Evolutionary conservation across 35 echinoderm and acorn worm genomes (phyloP).

Genomic region (Holothuria glaberrima): DNA sequence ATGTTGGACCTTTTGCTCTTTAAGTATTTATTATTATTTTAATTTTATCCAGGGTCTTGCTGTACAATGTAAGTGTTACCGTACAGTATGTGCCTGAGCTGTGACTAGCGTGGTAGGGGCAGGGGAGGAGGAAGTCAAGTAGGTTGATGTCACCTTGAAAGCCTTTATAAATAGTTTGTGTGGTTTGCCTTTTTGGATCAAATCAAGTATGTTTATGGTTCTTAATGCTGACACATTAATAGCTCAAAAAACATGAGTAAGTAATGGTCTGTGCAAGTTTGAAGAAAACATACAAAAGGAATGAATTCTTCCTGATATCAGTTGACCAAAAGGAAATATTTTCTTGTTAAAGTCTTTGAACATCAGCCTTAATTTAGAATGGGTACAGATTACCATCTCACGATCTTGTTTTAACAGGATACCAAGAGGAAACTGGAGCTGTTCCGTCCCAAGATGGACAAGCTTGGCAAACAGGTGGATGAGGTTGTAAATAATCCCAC

Average conservation of each 20-base stretch:
- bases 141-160: no score
- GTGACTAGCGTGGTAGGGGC: no score
- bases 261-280: no score
- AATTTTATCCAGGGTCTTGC: no score
- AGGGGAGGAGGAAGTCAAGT: no score
- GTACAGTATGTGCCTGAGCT: no score
- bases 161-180: no score
- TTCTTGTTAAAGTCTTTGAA: not conserved
- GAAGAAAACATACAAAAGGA: no score
- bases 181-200: no score
- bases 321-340: not conserved
- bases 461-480: constrained; percentile 53
- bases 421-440: constrained; percentile 74
- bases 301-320: not conserved
- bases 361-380: not conserved
- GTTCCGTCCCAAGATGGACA: constrained; percentile 63
- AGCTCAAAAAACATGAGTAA: not conserved
- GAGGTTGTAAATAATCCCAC: constrained; percentile 65
- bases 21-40: no score
- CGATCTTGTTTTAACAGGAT: constrained; percentile 51
- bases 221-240: not conserved
- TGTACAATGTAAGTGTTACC: no score
- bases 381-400: not conserved
- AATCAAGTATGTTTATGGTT: not conserved
- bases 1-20: no score